These are phyloP conservation scores for Aporrectodea caliginosa DNA, from an alignment of 1,140 invertebrate genomes.

Conservation along the genomic window DNA sequence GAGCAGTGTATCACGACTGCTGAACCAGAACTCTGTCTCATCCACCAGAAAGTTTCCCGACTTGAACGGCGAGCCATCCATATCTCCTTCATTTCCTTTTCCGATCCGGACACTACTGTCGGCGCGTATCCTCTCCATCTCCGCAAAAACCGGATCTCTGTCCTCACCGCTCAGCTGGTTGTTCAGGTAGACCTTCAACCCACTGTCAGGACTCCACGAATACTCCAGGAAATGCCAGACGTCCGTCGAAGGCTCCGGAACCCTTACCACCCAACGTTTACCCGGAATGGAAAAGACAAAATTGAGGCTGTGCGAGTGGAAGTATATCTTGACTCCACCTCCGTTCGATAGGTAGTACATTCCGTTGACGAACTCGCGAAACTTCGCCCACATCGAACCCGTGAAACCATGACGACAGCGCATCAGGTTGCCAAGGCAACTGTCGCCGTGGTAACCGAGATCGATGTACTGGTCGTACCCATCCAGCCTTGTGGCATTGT, in stretches of 20 bases:
- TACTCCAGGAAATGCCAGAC: slow-evolving; percentile 51
- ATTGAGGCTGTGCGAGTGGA: slow-evolving; percentile 11
- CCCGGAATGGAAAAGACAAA: neutral
- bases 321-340: slow-evolving; percentile 9
- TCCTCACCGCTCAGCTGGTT: slow-evolving; percentile 35
- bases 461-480: slow-evolving; percentile 47
- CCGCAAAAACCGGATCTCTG: neutral
- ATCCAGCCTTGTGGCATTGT: slow-evolving; percentile 43
- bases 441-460: slow-evolving; percentile 37
- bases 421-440: slow-evolving; percentile 47
- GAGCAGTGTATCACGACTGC: slow-evolving; percentile 44
- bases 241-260: slow-evolving; percentile 27
- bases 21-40: slow-evolving; percentile 52
- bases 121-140: neutral
- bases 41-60: slow-evolving; percentile 45
- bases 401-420: slow-evolving; percentile 48
- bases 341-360: slow-evolving; percentile 29
- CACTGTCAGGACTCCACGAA: slow-evolving; percentile 45
- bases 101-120: slow-evolving; percentile 29
- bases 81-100: slow-evolving; percentile 32
- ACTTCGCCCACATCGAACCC: slow-evolving; percentile 47
- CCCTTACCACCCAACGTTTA: slow-evolving; percentile 16
- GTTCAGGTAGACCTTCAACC: slow-evolving; percentile 43
- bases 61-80: slow-evolving; percentile 26
- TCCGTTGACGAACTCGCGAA: slow-evolving; percentile 24